Base-by-base conservation (phyloP, 2,797 vertebrate genomes). In the Threskiornis aethiopicus region DNA sequence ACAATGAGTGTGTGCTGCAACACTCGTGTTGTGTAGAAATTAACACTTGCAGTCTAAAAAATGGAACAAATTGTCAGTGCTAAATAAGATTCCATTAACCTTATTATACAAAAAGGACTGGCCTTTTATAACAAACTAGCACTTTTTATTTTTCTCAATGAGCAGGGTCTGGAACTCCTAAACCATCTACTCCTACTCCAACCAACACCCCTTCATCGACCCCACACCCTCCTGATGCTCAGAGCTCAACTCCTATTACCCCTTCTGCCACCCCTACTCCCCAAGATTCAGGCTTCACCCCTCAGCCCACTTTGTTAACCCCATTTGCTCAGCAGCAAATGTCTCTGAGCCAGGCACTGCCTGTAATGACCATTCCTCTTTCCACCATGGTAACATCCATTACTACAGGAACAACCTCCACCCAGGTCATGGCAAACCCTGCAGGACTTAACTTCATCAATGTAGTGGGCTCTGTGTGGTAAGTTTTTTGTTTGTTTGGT, bases 161-260 rank as follows among this genome's bases (percentile, higher is more conserved):
- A 98, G 97, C 97, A 99, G 99, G 99, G 99, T 99, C 99, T 96
- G 99, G 99, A 98, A 99, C 99, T 96, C 99, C 99, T 96, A 99
- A 99, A 98, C 99, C 99, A 98, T 99, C 99, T 97, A 99, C 99
- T 96, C 99, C 99, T 97, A 99, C 99, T 84, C 99, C 99, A 97
- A 99, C 98, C 97, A 99, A 99, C 98, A 99, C 99, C 95, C 99
- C 99, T 62, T 99, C 99, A 98, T 99, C 99, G 87, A 99, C 99
- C 89, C 99, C 99, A 79, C 99, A 99, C 98, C 99, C 99, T 90
- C 66, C 98, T 61, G 99, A 99, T 96, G 97, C 98, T 97, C 99
- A 99, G 97, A 98, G 97, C 78, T 98, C 98, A 76, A 98, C 99
- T 91, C 99, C 99, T 97, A 96, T 98, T 97, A 98, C 99, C 94